A percentile compares a stretch with the other conserved stretches of the same genome.
These are phyloP conservation scores for Catalaphyllia jardinei DNA, from an alignment of 64 coral and sea anemone genomes.

Conservation along the genomic window DNA sequence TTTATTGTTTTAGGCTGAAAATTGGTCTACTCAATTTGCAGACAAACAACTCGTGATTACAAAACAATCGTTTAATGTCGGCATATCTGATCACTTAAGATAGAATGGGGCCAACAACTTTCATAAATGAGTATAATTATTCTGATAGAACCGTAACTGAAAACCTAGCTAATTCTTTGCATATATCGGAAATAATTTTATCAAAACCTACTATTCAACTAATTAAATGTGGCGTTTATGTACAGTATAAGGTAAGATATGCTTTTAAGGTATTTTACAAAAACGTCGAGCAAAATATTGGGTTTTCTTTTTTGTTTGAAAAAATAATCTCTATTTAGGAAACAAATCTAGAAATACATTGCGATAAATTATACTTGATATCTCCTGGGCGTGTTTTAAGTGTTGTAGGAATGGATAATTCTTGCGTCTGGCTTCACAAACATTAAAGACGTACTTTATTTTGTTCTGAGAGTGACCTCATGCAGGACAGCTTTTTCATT, in stretches of 20 bases:
- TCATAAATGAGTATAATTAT: not conserved
- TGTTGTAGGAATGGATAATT: not conserved
- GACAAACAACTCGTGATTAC: not conserved
- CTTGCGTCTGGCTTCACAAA: not conserved
- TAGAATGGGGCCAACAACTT: not conserved
- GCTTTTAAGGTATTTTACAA: slow-evolving; percentile 29
- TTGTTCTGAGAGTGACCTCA: not conserved
- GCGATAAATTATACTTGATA: not conserved
- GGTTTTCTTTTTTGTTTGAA: not conserved
- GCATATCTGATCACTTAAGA: not conserved
- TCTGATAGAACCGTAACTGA: not conserved
- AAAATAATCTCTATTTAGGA: slow-evolving; percentile 37
- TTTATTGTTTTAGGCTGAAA: no score
- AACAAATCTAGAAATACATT: slow-evolving; percentile 17
- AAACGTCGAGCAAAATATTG: slow-evolving; percentile 29
- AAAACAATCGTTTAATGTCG: not conserved
- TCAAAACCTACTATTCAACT: not conserved
- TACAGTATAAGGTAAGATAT: slow-evolving; percentile 5
- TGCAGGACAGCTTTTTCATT: not conserved
- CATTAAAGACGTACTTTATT: not conserved
- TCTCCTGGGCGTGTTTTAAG: not conserved
- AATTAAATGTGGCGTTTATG: not conserved
- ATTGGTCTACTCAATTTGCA: no score
- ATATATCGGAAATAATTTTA: not conserved
- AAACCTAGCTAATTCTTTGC: not conserved